phyloP scores from a whole-genome alignment of 2,797 vertebrate species.

The Etheostoma perlongum region DNA sequence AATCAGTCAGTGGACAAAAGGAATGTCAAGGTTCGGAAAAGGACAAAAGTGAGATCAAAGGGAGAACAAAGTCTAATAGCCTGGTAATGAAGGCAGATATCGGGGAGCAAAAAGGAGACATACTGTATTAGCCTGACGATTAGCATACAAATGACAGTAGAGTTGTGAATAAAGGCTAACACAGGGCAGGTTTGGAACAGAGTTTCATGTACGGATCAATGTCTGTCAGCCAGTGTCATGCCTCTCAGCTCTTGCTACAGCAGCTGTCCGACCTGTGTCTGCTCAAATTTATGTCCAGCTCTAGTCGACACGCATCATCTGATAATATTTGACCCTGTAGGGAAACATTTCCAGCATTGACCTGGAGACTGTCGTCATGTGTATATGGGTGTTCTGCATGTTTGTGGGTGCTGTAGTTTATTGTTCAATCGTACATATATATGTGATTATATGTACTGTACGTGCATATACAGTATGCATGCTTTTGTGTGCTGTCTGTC shows the following conservation, averaged over 20 bases:
- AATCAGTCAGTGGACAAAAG: constrained; percentile 25
- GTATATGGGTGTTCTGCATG: background rate
- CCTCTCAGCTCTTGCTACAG: constrained; percentile 32
- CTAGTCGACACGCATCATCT: background rate
- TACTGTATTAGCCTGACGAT: background rate
- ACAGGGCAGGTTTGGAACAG: constrained; percentile 9
- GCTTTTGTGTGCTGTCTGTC: background rate
- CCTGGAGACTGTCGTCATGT: background rate
- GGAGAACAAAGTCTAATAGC: background rate
- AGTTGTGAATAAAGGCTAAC: constrained; percentile 52
- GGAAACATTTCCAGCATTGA: background rate
- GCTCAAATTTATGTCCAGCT: constrained; percentile 21
- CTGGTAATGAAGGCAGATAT: background rate
- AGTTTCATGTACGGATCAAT: constrained; percentile 36
- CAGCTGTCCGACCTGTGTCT: constrained; percentile 39
- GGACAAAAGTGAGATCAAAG: constrained; percentile 1
- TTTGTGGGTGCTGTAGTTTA: background rate
- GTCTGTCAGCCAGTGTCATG: constrained; percentile 9
- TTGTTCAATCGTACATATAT: background rate
- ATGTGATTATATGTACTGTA: background rate
- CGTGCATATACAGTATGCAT: background rate
- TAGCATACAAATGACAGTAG: constrained; percentile 13
- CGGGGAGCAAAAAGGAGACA: background rate
- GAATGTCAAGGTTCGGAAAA: constrained; percentile 44
- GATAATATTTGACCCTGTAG: constrained; percentile 13